phyloP scores from a whole-genome alignment of 2,888 invertebrate species.

The Oxytorus armatus region DNA sequence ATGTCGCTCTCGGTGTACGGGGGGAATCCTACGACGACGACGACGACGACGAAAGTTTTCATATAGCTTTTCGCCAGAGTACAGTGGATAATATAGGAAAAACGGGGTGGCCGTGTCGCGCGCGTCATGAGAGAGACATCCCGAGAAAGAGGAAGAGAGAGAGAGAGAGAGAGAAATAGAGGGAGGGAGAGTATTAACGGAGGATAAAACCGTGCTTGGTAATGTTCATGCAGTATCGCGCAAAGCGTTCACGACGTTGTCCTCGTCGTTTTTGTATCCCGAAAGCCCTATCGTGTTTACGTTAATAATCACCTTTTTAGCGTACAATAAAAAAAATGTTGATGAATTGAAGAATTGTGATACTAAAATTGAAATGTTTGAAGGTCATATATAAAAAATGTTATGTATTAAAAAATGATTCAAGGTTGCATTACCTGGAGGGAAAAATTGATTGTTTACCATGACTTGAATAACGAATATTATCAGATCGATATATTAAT shows the following conservation, averaged over 20 bases:
- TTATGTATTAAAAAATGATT: not conserved
- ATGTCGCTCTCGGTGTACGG: conserved; percentile 63
- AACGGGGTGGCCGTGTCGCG: conserved; percentile 42
- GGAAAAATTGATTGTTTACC: no score
- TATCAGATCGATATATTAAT: no score
- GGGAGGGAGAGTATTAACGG: conserved; percentile 30
- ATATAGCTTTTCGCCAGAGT: conserved; percentile 43
- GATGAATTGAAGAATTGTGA: no score
- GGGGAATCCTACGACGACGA: conserved; percentile 27
- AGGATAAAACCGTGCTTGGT: conserved; percentile 43
- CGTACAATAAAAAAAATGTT: not conserved
- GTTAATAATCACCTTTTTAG: not conserved
- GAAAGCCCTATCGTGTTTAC: not conserved
- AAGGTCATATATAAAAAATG: no score
- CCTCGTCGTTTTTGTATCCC: conserved; percentile 4
- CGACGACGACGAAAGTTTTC: conserved; percentile 59
- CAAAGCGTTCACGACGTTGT: conserved; percentile 39
- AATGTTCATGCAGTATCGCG: conserved; percentile 45
- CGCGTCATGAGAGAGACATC: conserved; percentile 39
- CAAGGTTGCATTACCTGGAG: no score
- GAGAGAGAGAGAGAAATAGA: conserved; percentile 29
- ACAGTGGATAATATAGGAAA: conserved; percentile 18
- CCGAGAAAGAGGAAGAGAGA: conserved; percentile 1
- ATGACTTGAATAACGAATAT: no score
- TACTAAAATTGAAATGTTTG: no score